Evolutionary conservation across 2,888 invertebrate genomes (phyloP), one percentile per base, ranked within the genome.

Genomic region (Oscheius sp.): DNA sequence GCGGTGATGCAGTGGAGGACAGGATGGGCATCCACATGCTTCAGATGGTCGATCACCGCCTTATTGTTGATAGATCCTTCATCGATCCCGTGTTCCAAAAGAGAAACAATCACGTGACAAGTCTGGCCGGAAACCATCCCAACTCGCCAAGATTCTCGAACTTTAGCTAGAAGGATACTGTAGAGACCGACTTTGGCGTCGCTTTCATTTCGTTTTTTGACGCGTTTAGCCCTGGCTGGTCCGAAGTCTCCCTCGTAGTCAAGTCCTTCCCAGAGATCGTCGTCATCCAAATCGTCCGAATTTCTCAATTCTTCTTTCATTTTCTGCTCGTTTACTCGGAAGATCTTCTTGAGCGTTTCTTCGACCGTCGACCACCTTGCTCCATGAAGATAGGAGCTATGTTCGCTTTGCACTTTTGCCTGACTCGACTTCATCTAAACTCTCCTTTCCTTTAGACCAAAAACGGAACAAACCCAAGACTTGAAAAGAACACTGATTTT

Each of bases 71-170:
- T 69, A 25, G 48, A 37, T 39, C 74, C 74, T 46, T 74, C 74
- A 33, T 74, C 74, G 27, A 74, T 72, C 23, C 74, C 74, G 33
- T 74, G 74, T 29, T 74, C 74, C 67, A 74, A 52, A 8, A 74
- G 52, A 15, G 65, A 46, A 29, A 70, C 67, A 27, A 74, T 57
- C 12, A 74, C 63, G 25, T 72, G 72, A 0, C 68, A 67, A 0
- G 69, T 71, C 17, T 52, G 37, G 3, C 69, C 74, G 0, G 74
- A 74, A 23, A 69, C 63, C n/a, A 67, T 70, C 4, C 72, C 74
- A 8, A 27, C 37, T 23, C 50, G 64, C 74, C 74, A 74, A 8
- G 66, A 42, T 12, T 69, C 70, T 20, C 63, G 8, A 17, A 74
- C 74, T 34, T 64, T 53, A n/a, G 72, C 74, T 23, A 74, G 65